A percentile compares a stretch with the other conserved stretches of the same genome.
phyloP scores from a whole-genome alignment of 2,797 vertebrate genomes.

The Dendrocincla fuliginosa region DNA sequence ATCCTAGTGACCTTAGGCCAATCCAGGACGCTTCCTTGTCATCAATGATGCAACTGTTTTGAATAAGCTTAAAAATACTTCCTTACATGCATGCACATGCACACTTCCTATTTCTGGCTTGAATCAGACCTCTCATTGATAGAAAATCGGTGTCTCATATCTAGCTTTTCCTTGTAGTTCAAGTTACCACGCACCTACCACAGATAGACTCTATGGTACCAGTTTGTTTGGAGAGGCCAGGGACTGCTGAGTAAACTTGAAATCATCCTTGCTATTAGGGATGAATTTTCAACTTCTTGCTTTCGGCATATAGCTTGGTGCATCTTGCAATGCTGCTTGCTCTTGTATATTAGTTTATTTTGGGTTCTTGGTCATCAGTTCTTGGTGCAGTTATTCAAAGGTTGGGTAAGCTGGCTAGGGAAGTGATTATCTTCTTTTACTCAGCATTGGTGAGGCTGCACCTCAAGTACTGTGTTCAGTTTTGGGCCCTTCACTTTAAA shows the following conservation, averaged over 20 bases:
- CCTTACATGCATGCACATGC: fast-evolving
- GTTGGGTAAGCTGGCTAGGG: not conserved
- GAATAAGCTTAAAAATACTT: no score
- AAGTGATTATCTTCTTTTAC: not conserved
- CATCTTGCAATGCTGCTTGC: not conserved
- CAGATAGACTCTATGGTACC: not conserved
- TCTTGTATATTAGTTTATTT: not conserved
- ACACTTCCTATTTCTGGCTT: not conserved
- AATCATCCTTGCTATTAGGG: not conserved
- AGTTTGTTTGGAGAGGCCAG: not conserved
- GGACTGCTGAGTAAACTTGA: not conserved
- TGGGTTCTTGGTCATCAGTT: not conserved
- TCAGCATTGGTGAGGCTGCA: not conserved
- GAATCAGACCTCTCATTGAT: not conserved
- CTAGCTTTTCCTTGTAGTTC: not conserved
- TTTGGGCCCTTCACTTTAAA: not conserved
- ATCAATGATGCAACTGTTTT: fast-evolving
- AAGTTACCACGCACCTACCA: not conserved
- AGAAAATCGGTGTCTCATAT: not conserved
- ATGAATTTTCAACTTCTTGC: not conserved
- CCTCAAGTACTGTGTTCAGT: not conserved
- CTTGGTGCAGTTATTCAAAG: fast-evolving
- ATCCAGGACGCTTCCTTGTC: fast-evolving
- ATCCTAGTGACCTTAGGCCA: not conserved
- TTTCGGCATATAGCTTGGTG: not conserved